A percentile compares a stretch with the other conserved stretches of the same genome.
phyloP scores from a whole-genome alignment of 2,113 vertebrate genomes.

The Triplophysa dalaica region DNA sequence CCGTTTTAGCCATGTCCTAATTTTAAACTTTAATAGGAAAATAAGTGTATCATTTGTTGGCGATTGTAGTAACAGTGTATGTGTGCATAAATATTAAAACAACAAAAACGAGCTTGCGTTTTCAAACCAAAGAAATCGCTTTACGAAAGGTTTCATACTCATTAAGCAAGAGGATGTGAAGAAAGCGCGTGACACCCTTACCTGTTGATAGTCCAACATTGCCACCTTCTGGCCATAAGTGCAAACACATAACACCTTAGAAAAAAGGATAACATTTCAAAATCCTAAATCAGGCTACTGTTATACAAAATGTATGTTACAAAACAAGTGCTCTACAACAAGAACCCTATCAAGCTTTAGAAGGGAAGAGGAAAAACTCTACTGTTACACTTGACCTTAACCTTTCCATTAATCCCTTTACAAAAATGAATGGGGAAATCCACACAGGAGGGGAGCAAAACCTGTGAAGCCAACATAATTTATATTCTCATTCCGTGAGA shows the following conservation, averaged over 20 bases:
- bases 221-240: constrained; percentile 59
- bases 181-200: background rate
- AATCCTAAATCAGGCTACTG: no score
- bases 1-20: background rate
- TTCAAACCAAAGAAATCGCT: background rate
- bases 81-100: background rate
- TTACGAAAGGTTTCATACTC: background rate
- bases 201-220: constrained; percentile 52
- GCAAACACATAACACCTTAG: background rate
- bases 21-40: background rate
- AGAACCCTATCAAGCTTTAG: background rate
- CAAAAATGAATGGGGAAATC: constrained; percentile 37
- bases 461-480: constrained; percentile 42
- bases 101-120: background rate
- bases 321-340: background rate
- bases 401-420: background rate
- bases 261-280: no score
- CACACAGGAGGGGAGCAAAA: constrained; percentile 10
- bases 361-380: background rate
- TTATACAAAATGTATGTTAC: no score
- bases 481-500: constrained; percentile 44
- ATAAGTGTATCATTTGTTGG: background rate
- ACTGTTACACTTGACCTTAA: background rate
- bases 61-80: background rate
- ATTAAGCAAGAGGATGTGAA: background rate